Conservation (phyloP, 2,797 vertebrate species). For the Acanthiza pusilla region DNA sequence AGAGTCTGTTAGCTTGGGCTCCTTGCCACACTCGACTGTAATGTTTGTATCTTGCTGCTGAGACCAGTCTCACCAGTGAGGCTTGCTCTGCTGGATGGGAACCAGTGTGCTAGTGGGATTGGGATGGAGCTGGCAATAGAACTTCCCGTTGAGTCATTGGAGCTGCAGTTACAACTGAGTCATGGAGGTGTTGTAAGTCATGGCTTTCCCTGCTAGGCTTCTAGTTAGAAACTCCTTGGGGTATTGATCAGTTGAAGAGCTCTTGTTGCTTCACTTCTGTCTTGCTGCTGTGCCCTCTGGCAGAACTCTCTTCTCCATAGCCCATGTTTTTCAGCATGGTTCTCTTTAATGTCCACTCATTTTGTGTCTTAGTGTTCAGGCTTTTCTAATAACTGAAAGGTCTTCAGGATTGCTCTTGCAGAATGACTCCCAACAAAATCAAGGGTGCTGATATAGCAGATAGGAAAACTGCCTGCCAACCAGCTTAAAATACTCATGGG, state of each 20-base stretch:
- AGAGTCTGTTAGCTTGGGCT: constrained; percentile 60
- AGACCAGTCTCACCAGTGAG: constrained; percentile 59
- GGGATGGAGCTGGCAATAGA: constrained; percentile 8
- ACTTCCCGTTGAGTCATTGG: constrained; percentile 56
- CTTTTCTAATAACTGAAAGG: background rate
- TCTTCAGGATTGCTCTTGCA: background rate
- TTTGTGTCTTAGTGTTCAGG: background rate
- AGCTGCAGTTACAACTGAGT: constrained; percentile 46
- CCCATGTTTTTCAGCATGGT: background rate
- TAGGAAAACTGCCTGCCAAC: background rate
- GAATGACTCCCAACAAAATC: background rate
- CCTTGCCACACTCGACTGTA: constrained; percentile 7
- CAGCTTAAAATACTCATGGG: background rate
- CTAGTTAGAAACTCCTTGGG: background rate
- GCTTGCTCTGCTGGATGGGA: constrained; percentile 56
- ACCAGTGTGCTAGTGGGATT: constrained; percentile 23
- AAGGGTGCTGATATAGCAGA: background rate
- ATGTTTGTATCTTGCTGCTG: constrained; percentile 27
- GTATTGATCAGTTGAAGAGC: background rate
- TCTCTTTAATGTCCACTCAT: background rate
- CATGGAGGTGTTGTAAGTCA: constrained; percentile 7
- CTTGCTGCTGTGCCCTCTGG: background rate
- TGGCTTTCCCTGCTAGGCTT: background rate
- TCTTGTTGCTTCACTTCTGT: background rate
- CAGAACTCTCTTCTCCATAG: background rate